Evolutionary conservation across 2,797 vertebrate species (phyloP), one percentile per base, ranked within the genome.

Genomic region (Melanitta fusca): DNA sequence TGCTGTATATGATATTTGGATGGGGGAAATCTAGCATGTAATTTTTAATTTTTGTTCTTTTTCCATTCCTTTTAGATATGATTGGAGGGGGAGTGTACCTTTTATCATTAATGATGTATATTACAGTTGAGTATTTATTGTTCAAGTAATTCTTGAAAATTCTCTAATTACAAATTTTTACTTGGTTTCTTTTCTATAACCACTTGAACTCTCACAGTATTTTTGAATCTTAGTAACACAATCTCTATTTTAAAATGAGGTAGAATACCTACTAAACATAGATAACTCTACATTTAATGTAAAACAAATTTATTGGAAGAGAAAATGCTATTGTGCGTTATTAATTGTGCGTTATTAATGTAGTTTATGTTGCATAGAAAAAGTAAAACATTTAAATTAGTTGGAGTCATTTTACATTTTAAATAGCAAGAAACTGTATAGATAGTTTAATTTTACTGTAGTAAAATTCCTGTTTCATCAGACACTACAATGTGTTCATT

Each of bases 381-480:
- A 86, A 28, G 17, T 30, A 80, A 28, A 27, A 54, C 49, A 71
- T 93, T 94, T 91, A 72, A 83, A 82, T 80, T 75, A 89, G 24
- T 39, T 41, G 53, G 22, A 64, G 25, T 74, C 0, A 74, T 84
- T 90, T 93, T 80, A 34, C 28, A 21, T 93, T 88, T 84, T 58
- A 81, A 90, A 64, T 72, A 34, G 41, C 32, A 91, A 70, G 56
- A 80, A 66, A 57, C 71, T 54, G 11, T 28, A 15, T 82, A 17
- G 12, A 45, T 73, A 57, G 22, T n/a, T n/a, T 11, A 69, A 65
- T 93, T 93, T 34, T 72, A 38, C 62, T 86, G 3, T 22, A 58
- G 39, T 81, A 72, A 69, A 90, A 95, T 81, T n/a, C 78, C 36
- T 10, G 8, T 86, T 91, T 89, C 82, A 61, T 84, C 38, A 93